phyloP scores from a whole-genome alignment of 2,888 invertebrate species.

The Leptogaster cylindrica region DNA sequence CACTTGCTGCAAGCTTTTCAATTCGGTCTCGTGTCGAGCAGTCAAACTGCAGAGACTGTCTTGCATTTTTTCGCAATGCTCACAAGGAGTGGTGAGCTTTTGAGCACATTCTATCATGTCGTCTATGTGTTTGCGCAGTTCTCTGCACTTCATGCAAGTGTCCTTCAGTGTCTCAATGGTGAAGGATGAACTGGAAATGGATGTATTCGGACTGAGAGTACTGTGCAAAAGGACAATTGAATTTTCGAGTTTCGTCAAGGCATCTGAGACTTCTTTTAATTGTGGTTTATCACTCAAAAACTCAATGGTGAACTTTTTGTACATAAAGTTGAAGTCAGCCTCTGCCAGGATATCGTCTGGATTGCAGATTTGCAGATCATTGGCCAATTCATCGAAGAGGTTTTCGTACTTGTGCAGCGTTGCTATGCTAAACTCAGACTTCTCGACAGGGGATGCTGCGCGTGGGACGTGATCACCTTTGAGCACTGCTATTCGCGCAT shows the following conservation, averaged over 20 bases:
- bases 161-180: conserved; percentile 63
- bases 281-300: conserved; percentile 55
- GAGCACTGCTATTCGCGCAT: conserved; percentile 75
- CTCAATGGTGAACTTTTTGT: conserved; percentile 55
- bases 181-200: conserved; percentile 51
- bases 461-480: conserved; percentile 64
- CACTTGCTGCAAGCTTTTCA: conserved; percentile 59
- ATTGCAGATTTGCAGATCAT: conserved; percentile 55
- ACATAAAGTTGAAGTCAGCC: conserved; percentile 58
- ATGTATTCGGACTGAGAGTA: conserved; percentile 50
- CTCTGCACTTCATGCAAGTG: conserved; percentile 67
- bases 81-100: conserved; percentile 59
- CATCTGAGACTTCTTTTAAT: conserved; percentile 54
- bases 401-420: conserved; percentile 57
- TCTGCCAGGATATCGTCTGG: conserved; percentile 57
- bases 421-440: conserved; percentile 50
- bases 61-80: conserved; percentile 63
- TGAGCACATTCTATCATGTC: conserved; percentile 59
- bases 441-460: not conserved
- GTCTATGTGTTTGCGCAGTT: conserved; percentile 65
- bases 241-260: conserved; percentile 55
- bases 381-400: conserved; percentile 56
- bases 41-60: conserved; percentile 61
- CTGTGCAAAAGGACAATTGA: conserved; percentile 54
- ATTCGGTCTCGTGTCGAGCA: conserved; percentile 59